Evolutionary conservation across 2,113 vertebrate genomes (phyloP).

Genomic region (Solea solea): DNA sequence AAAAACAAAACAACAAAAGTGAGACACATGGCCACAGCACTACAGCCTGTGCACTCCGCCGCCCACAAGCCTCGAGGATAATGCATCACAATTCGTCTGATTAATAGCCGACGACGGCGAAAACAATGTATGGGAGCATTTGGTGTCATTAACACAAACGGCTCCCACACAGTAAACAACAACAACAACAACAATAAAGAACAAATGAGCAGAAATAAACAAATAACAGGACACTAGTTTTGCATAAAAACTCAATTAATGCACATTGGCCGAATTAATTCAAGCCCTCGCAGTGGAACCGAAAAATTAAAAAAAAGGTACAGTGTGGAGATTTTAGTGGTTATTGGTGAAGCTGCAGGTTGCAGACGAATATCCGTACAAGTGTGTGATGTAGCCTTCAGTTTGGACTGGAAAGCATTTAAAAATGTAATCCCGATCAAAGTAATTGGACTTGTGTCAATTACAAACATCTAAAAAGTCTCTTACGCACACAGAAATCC

Average conservation of each 20-base stretch:
- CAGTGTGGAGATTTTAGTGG: no score
- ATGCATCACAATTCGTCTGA: slow-evolving; percentile 50
- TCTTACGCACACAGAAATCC: no score
- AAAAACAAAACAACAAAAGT: slow-evolving; percentile 2
- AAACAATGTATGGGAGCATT: slow-evolving; percentile 27
- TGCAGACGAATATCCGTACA: no score
- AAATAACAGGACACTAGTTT: slow-evolving; percentile 1
- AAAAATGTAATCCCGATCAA: no score
- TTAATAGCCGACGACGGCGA: slow-evolving; percentile 33
- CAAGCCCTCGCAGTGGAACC: no score
- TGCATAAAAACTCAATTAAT: not conserved
- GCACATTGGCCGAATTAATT: not conserved
- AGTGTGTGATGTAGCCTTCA: no score
- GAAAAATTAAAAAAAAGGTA: no score
- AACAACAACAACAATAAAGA: not conserved
- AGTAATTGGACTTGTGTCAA: no score
- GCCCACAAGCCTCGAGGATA: slow-evolving; percentile 23
- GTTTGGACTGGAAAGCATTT: no score
- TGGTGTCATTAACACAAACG: slow-evolving; percentile 4
- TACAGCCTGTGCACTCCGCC: slow-evolving; percentile 29
- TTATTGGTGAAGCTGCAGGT: no score
- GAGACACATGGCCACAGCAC: slow-evolving; percentile 18
- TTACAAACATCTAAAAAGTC: no score
- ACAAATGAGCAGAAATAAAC: slow-evolving; percentile 32
- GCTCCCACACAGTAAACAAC: slow-evolving; percentile 8